These are phyloP conservation scores for Meteorus cinctellus DNA, from an alignment of 2,888 invertebrate genomes.

Conservation along the genomic window DNA sequence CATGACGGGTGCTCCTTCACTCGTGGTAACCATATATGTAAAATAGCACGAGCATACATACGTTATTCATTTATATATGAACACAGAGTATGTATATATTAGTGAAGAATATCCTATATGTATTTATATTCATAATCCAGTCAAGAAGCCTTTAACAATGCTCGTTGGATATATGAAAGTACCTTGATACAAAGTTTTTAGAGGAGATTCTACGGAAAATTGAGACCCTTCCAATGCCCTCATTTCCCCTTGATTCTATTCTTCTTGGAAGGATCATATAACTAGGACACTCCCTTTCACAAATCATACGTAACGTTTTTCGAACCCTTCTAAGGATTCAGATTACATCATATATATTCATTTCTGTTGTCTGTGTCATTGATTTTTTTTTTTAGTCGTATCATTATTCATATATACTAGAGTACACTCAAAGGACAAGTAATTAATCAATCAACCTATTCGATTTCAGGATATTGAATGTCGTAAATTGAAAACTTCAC, in stretches of 20 bases:
- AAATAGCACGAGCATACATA: neutral
- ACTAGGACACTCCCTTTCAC: slow-evolving; percentile 3
- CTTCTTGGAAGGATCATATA: too few relatives aligned
- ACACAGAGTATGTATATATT: neutral
- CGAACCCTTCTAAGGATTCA: neutral
- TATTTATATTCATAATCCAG: neutral
- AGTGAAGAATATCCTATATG: neutral
- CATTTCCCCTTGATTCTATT: too few relatives aligned
- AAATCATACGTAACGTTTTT: neutral
- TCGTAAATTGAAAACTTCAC: neutral
- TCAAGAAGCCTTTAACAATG: neutral
- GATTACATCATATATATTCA: neutral
- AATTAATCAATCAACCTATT: neutral
- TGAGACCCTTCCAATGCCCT: too few relatives aligned
- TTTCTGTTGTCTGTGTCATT: neutral
- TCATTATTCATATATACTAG: neutral
- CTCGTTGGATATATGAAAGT: neutral
- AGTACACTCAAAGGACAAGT: neutral
- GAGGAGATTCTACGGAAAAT: too few relatives aligned
- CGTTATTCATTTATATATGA: neutral
- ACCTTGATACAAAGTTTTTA: too few relatives aligned
- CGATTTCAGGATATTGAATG: neutral
- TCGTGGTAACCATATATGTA: neutral
- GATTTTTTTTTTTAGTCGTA: neutral
- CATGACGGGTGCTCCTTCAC: slow-evolving; percentile 10